Evolutionary conservation across 2,888 invertebrate species (phyloP).

Genomic region (Hirtodrosophila trivittata): DNA sequence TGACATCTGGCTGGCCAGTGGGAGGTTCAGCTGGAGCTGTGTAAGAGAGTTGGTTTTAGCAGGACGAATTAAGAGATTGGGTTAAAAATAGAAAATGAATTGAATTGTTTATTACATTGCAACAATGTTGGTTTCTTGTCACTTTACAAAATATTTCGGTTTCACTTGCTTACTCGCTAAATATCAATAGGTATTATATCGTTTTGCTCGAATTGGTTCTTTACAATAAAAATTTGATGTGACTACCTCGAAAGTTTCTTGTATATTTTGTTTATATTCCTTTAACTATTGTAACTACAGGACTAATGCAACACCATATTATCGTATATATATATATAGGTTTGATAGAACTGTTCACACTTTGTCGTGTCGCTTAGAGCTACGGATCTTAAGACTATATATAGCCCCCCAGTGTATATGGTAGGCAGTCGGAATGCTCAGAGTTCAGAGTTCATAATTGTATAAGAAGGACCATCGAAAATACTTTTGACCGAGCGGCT

Average conservation of each 20-base stretch:
- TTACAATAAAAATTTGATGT: slow-evolving; percentile 52
- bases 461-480: slow-evolving; percentile 38
- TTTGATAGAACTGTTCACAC: too few relatives aligned
- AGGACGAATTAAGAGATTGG: slow-evolving; percentile 24
- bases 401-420: slow-evolving; percentile 24
- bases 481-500: slow-evolving; percentile 42
- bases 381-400: slow-evolving; percentile 25
- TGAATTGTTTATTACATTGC: slow-evolving; percentile 64
- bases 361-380: slow-evolving; percentile 26
- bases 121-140: slow-evolving; percentile 32
- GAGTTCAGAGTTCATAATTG: slow-evolving; percentile 22
- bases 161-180: slow-evolving; percentile 24
- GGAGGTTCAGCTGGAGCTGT: too few relatives aligned
- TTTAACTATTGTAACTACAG: slow-evolving; percentile 28
- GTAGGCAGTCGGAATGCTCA: slow-evolving; percentile 62
- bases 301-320: slow-evolving; percentile 23
- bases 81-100: slow-evolving; percentile 55
- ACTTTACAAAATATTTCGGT: slow-evolving; percentile 25
- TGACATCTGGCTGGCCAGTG: too few relatives aligned
- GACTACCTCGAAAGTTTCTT: slow-evolving; percentile 31
- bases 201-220: slow-evolving; percentile 57
- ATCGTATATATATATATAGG: too few relatives aligned
- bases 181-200: slow-evolving; percentile 55
- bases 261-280: slow-evolving; percentile 22
- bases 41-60: neutral